Evolutionary conservation across 2,888 invertebrate genomes (phyloP).

Genomic region (Eupithecia subfuscata): DNA sequence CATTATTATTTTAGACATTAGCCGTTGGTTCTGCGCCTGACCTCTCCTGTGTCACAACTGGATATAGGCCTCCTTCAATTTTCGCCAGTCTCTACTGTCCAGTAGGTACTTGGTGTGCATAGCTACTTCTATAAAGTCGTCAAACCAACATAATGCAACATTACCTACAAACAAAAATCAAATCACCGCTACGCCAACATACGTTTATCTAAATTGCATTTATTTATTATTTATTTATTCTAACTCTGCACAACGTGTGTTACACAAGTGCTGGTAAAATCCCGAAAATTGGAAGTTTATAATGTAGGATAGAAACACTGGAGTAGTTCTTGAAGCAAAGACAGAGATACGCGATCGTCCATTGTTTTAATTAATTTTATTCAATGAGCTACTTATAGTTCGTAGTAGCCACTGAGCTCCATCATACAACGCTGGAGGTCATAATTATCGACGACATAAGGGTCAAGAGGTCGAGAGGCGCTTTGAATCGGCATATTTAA

Average conservation of each 20-base stretch:
- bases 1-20: neutral
- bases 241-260: neutral
- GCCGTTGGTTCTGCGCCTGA: neutral
- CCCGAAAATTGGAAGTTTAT: neutral
- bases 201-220: slow-evolving; percentile 3
- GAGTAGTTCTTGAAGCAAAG: neutral
- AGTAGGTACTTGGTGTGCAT: neutral
- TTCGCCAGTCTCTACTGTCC: neutral
- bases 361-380: neutral
- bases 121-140: neutral
- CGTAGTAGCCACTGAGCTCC: too few relatives aligned
- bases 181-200: neutral
- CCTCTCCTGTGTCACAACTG: too few relatives aligned
- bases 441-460: too few relatives aligned
- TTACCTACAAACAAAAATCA: neutral
- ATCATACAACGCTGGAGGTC: too few relatives aligned
- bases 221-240: too few relatives aligned
- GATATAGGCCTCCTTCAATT: too few relatives aligned
- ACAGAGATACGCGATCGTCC: neutral
- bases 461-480: too few relatives aligned
- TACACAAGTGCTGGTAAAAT: too few relatives aligned
- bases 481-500: too few relatives aligned
- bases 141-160: neutral
- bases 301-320: neutral
- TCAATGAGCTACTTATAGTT: neutral